These are phyloP conservation scores for Cybosia mesomella DNA, from an alignment of 2,888 invertebrate species.

Conservation along the genomic window DNA sequence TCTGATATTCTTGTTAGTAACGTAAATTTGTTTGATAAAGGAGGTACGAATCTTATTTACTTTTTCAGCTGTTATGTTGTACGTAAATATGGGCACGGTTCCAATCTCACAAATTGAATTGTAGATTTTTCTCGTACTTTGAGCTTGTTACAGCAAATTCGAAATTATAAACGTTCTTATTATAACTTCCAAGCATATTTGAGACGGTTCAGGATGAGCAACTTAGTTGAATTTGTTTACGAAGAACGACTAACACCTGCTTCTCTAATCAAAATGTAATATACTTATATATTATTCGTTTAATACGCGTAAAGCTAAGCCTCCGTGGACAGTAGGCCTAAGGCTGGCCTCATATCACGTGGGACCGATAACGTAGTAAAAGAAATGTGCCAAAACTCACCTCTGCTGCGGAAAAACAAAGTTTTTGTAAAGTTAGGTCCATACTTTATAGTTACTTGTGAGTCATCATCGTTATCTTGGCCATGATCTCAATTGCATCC, in stretches of 20 bases:
- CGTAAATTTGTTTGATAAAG: slow-evolving; percentile 16
- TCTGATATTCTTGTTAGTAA: slow-evolving; percentile 29
- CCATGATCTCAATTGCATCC: no score
- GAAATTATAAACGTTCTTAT: not conserved
- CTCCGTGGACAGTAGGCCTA: no score
- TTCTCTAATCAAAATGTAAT: not conserved
- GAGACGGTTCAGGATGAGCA: not conserved
- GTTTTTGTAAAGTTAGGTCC: no score
- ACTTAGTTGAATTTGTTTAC: no score
- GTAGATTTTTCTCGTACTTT: slow-evolving; percentile 2
- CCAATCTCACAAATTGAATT: not conserved
- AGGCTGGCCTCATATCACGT: no score
- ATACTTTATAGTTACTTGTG: no score
- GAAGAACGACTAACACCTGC: no score
- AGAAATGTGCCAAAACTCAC: no score
- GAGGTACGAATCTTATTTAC: slow-evolving; percentile 8
- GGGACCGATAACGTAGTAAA: no score
- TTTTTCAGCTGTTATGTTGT: not conserved
- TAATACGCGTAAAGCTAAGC: no score
- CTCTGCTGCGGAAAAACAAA: no score
- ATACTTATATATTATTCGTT: not conserved
- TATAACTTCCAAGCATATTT: not conserved
- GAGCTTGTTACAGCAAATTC: not conserved
- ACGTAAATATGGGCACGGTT: slow-evolving; percentile 10
- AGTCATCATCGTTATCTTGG: no score